A percentile compares a stretch with the other conserved stretches of the same genome.
These are phyloP conservation scores for Lophotriccus pileatus DNA, from an alignment of 2,797 vertebrate genomes.

Conservation along the genomic window DNA sequence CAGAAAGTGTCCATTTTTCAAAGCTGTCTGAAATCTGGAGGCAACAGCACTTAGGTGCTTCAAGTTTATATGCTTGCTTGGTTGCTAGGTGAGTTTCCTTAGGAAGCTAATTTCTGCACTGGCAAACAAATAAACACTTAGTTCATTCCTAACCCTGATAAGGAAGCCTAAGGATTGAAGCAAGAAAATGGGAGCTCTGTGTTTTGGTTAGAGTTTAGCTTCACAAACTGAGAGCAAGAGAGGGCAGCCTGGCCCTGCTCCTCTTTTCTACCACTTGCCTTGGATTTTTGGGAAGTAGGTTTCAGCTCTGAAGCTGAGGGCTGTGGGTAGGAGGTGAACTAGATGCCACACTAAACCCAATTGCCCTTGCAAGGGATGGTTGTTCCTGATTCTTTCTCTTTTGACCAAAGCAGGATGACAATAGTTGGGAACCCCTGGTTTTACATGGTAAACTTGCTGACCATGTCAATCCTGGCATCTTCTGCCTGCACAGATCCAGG, in stretches of 20 bases:
- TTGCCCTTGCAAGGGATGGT: neutral
- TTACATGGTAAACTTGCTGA: neutral
- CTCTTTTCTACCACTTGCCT: neutral
- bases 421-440: neutral
- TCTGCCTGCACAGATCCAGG: neutral
- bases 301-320: neutral
- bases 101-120: neutral
- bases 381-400: neutral
- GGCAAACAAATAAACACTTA: neutral
- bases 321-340: neutral
- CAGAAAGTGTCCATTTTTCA: conserved; percentile 9
- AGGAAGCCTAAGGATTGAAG: neutral
- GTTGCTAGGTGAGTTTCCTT: conserved; percentile 1
- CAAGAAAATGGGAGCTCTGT: neutral
- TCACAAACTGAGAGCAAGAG: neutral
- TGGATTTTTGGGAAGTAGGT: neutral
- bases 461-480: neutral
- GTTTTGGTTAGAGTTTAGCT: neutral
- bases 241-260: neutral
- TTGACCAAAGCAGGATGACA: neutral
- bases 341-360: neutral
- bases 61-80: neutral
- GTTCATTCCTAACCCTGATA: neutral
- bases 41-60: neutral
- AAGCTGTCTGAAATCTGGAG: conserved; percentile 4